These are phyloP conservation scores for Trochalopteron elliotii DNA, from an alignment of 2,113 vertebrate genomes.

Conservation along the genomic window DNA sequence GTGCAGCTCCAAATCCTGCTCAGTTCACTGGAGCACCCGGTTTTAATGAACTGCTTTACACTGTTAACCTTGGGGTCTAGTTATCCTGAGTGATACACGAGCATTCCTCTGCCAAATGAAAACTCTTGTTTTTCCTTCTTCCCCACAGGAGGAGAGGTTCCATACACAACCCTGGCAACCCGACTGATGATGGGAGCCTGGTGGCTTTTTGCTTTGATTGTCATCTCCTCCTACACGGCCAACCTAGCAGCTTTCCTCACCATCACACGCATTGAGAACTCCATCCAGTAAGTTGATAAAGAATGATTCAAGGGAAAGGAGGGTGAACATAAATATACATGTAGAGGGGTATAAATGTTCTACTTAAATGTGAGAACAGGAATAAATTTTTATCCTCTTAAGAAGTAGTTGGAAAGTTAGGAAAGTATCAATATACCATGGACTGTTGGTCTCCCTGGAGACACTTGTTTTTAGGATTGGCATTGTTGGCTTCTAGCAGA, in stretches of 20 bases:
- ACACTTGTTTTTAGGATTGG: background rate
- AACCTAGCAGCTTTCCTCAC: constrained; percentile 99
- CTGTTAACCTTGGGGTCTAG: background rate
- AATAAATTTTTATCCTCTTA: background rate
- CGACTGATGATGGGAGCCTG: constrained; percentile 99
- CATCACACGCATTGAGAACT: constrained; percentile 95
- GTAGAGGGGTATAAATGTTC: background rate
- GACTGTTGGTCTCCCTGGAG: background rate
- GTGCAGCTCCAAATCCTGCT: background rate
- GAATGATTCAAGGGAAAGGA: background rate
- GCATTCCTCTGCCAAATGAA: background rate
- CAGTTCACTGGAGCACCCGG: background rate
- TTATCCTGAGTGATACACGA: background rate
- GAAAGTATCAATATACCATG: background rate
- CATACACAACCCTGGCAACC: constrained; percentile 93
- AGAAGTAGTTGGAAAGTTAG: background rate
- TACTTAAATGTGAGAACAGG: background rate
- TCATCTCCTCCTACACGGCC: constrained; percentile 98
- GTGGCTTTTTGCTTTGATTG: constrained; percentile 98
- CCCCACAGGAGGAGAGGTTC: constrained; percentile 90
- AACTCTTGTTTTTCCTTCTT: constrained; percentile 40
- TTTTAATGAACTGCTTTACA: background rate
- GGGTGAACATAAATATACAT: background rate
- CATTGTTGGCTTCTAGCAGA: background rate
- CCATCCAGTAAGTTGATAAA: constrained; percentile 92